Percentiles rank a stretch among this genome's conserved stretches.
These are phyloP conservation scores for Rhagonycha lutea DNA, from an alignment of 2,888 invertebrate genomes.

Conservation along the genomic window DNA sequence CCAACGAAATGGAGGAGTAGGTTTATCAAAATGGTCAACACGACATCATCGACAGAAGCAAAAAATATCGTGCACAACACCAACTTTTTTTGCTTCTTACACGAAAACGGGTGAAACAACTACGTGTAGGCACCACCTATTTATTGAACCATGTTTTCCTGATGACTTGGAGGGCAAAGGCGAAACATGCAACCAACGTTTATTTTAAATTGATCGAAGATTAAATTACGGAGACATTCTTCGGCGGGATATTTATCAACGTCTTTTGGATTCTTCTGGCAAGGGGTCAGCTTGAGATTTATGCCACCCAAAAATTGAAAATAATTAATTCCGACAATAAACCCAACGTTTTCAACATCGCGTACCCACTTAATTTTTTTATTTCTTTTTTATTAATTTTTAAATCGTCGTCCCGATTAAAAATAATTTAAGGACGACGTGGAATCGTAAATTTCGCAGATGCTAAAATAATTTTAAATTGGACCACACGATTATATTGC, in stretches of 20 bases:
- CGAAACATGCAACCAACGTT: neutral
- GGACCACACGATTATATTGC: slow-evolving; percentile 5
- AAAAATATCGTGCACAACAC: slow-evolving; percentile 21
- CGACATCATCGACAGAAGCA: slow-evolving; percentile 13
- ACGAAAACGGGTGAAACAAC: slow-evolving; percentile 21
- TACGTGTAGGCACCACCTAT: slow-evolving; percentile 13
- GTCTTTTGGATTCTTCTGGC: neutral
- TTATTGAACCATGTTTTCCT: slow-evolving; percentile 10
- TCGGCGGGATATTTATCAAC: neutral
- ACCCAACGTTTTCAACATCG: neutral
- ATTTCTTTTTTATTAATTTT: neutral
- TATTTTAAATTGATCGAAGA: neutral
- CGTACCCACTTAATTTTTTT: neutral
- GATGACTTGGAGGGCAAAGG: neutral
- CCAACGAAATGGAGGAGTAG: slow-evolving; percentile 30
- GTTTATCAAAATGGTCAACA: slow-evolving; percentile 30
- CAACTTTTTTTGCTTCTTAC: slow-evolving; percentile 24
- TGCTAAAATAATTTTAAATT: slow-evolving; percentile 2
- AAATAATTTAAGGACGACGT: neutral
- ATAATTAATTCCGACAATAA: neutral
- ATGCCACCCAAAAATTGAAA: neutral
- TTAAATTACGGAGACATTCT: neutral
- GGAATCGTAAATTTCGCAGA: neutral
- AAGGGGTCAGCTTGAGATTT: neutral
- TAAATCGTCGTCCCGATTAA: neutral